Evolutionary conservation across 2,888 invertebrate genomes (phyloP), one percentile per base, ranked within the genome.

Genomic region (Chrysolina oricalcia): DNA sequence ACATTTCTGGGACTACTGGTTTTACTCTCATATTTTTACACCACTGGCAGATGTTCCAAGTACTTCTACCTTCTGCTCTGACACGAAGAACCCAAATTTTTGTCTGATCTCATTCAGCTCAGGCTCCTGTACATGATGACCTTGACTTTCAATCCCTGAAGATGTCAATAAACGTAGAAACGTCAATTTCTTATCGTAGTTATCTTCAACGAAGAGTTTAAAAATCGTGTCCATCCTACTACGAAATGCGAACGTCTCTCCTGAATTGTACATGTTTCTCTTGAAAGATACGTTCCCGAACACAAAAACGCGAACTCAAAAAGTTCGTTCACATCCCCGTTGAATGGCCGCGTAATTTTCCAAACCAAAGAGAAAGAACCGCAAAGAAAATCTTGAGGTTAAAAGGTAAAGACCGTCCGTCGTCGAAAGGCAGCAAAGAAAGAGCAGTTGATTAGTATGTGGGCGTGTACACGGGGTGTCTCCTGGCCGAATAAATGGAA

Each of bases 361-460:
- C 23, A 11, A 53, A 67, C 73, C 56, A 72, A 66, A 70, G 68
- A 63, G 64, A 27, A 75, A 74, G 59, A 76, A 76, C 63, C 53
- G 50, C 63, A 70, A 76, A 73, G 73, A 73, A 76, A 78, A 75
- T 72, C 73, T 73, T 53, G 56, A 71, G 72, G 73, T 70, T 74
- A 65, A 74, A 72, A 64, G 56, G 63, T 63, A 72, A 75, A 72
- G 72, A 53, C 53, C 71, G 64, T 46, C 43, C 23, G 23, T 40
- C 66, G 53, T 48, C 56, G 64, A 66, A 50, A 72, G 41, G 65
- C 53, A 69, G 72, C 27, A 62, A 70, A 79, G 75, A 79, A 79
- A 76, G 75, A 77, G 76, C 72, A 74, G 75, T 77, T 79, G 77
- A 79, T 79, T 77, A 79, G 77, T 79, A 71, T 72, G 77, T 76